Evolutionary conservation across 2,888 invertebrate species (phyloP), one percentile per base, ranked within the genome.

Genomic region (Molanna angustata): DNA sequence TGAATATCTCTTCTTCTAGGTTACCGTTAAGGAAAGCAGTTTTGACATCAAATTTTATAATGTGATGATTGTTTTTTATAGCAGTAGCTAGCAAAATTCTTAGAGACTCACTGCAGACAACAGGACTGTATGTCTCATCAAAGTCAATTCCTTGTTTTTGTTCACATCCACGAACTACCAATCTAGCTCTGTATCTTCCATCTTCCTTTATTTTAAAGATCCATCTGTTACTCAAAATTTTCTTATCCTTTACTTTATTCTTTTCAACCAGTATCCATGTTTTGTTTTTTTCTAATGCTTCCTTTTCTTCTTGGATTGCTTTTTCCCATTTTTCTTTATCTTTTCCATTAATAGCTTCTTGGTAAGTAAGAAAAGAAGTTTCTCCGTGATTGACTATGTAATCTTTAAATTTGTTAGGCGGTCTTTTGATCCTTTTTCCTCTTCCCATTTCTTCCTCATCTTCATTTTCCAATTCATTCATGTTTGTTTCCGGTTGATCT

Each of bases 181-280:
- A 14, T 35, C 35, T 35, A 4, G 35, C 35, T 35, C 14, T 35
- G 14, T 35, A 35, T 35, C 14, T 35, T 35, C 35, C 35, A 35
- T 35, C 35, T 9, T 35, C 35, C 35, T 35, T 35, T 13, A 13
- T 11, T 35, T 35, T 35, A 14, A 35, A 35, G 9, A 35, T 4
- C 35, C 35, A 35, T 13, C 14, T 35, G 14, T 35, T 35, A 35
- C 13, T 13, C 9, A 35, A 14, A 35, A 35, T 35, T 14, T 35
- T 35, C 13, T 35, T 35, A 35, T 35, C 35, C 4, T 35, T 35
- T 11, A 35, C 35, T 35, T 35, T n/a, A 11, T 35, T 13, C 14
- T 14, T 35, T 4, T 35, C 35, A 13, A 35, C 13, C 35, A 35
- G 35, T 13, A 14, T 35, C 35, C 35, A 35, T 13, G 35, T 35